Base-by-base conservation (phyloP, 2,888 invertebrate species). In the Halictus quadricinctus region DNA sequence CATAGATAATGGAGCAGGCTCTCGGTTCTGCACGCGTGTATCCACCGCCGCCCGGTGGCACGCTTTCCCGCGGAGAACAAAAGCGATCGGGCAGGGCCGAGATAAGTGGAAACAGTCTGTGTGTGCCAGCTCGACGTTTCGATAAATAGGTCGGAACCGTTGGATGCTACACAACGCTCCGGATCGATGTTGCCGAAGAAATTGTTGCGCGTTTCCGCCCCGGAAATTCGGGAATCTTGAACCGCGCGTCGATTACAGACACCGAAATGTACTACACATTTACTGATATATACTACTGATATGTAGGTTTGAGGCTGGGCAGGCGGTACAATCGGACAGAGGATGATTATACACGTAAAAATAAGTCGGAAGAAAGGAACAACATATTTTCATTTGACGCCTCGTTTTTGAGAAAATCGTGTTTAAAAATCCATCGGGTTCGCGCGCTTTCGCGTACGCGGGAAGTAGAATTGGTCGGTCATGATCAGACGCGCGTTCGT, bases 1-100 rank as follows among this genome's bases (percentile, higher is more conserved):
- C 92, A 91, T 91, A 93, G 94, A 94, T 94, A 94, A 93, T 93
- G 87, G 83, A 84, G 86, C 82, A 76, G 79, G 54, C 50, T 70
- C 3, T 72, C 3, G 70, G 48, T n/a, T 48, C 60, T 74, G 76
- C 78, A 73, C 76, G 77, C 76, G 91, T 91, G 89, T 83, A 89
- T 72, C 83, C 64, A 36, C 60, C 72, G 29, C 29, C 29, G 29
- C 29, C 29, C 13, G 43, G 66, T n/a, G 92, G 90, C 91, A 91
- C 85, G 91, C 88, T 90, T 89, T 87, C 77, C 79, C 81, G 76
- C 54, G 73, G 70, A 72, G 83, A 78, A 82, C 77, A 84, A 84
- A 73, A 84, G 64, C 85, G 73, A 69, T 84, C 66, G 81, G 81
- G 25, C 64, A 73, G 72, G 25, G 21, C 29, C 6, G 41, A 84